Evolutionary conservation across 2,797 vertebrate genomes (phyloP), one percentile per base, ranked within the genome.

Genomic region (Urophycis tenuis): DNA sequence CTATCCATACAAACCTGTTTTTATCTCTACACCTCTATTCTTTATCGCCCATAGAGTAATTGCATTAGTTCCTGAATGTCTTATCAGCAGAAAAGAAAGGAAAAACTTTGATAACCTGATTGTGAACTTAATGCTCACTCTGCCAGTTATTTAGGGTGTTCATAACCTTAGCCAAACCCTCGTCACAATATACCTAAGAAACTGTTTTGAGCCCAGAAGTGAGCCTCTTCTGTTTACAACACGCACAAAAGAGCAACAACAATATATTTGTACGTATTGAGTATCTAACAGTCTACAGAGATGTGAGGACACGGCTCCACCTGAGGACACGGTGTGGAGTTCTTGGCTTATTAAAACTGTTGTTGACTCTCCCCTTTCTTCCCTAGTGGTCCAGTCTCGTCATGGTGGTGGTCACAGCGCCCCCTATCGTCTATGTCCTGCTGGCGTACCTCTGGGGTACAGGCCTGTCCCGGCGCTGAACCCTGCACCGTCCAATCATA

Each of bases 351-450:
- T 6, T 79, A n/a, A 72, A 15, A 73, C n/a, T 49, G 34, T 71
- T 35, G 15, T 41, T 79, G 25, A 76, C 33, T 69, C 11, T 75
- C 17, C 1, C 79, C 19, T 85, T 85, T 73, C 33, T 77, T 74
- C 77, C 17, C 84, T 81, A 93, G 93, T 73, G 88, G 35, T 89
- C 78, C 71, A 84, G 80, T 19, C 80, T 87, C 30, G 83, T 90
- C 49, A 90, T 84, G 1, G 75, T 90, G 72, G 82, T 90, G 53
- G 74, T 86, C 41, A 84, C 88, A 75, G 87, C 87, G 76, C 84
- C 91, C 8, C 78, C 88, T 3, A 35, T 88, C 12, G 22, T 90
- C 75, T 67, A 90, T 19, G 71, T 91, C 41, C 32, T 89, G 72
- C 69, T 83, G 1, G 72, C 82, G 33, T 45, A 82, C 31, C 5